Evolutionary conservation across 2,113 vertebrate species (phyloP).

Genomic region (Pongo pygmaeus): DNA sequence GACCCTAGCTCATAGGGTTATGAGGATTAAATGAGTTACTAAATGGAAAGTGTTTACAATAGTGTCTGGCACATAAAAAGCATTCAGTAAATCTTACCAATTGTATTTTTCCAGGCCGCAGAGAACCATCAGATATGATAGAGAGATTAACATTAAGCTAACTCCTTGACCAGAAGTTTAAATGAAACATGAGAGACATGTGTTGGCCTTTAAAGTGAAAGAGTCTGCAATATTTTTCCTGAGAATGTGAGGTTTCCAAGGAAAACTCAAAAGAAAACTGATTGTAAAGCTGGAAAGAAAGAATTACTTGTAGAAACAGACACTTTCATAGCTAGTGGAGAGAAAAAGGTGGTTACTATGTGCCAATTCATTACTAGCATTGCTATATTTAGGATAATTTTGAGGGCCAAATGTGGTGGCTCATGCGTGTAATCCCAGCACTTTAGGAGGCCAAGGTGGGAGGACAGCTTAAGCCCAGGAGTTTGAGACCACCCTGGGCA

Average conservation of each 20-base stretch:
- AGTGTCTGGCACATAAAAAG: not conserved
- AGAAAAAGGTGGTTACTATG: not conserved
- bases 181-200: not conserved
- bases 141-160: not conserved
- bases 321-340: constrained; percentile 1
- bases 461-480: too few species aligned
- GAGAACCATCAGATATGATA: constrained; percentile 29
- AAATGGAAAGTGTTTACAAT: not conserved
- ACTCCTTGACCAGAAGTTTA: constrained; percentile 4
- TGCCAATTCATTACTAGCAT: constrained; percentile 12
- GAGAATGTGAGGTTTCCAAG: constrained; percentile 41
- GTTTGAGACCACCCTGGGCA: too few species aligned
- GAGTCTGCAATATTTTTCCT: constrained; percentile 25
- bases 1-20: not conserved
- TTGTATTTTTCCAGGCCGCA: constrained; percentile 35
- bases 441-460: too few species aligned
- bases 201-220: constrained; percentile 38
- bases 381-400: constrained; percentile 44
- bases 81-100: constrained; percentile 5
- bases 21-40: not conserved
- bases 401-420: too few species aligned
- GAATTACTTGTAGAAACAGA: constrained; percentile 43
- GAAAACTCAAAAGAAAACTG: constrained; percentile 56
- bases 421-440: too few species aligned
- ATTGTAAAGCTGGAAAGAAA: constrained; percentile 53